Base-by-base conservation (phyloP, 2,113 vertebrate genomes). In the Proterorhinus semilunaris region DNA sequence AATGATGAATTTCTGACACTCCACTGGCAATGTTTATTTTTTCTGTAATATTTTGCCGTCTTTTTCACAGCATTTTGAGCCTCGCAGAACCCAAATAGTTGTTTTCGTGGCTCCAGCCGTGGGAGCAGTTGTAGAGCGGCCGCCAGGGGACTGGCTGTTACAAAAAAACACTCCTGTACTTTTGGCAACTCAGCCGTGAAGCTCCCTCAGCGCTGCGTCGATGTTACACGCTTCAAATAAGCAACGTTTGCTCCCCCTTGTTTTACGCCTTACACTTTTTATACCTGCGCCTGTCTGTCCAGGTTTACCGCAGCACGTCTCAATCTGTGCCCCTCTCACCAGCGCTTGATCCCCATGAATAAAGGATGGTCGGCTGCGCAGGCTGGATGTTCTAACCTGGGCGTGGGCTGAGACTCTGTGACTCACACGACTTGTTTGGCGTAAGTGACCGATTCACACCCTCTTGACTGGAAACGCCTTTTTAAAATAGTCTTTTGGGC, bases 361-460 rank as follows among this genome's bases (percentile, higher is more conserved):
- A 71, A 48, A 67, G 50, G 62, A 47, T 59, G 55, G 21, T 5
- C 36, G 64, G 64, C 55, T 6, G 69, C 4, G 44, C 55, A 63
- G 67, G 52, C 61, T 55, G 68, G 65, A 0, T 68, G 62, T 54
- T 65, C 42, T 62, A 50, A 71, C 61, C 42, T 16, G 47, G 53
- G 44, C 6, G 0, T 13, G 54, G 9, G 27, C 53, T 11, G 53
- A 42, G 69, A 53, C 72, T 72, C 13, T 1, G 49, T 90, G 83
- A 87, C 78, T 88, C 83, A 83, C 81, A 43, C 69, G 5, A 49
- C 75, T 42, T 69, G 71, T 71, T 78, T 69, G 43, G 69, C 42
- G 57, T 80, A 79, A 87, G 75, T 85, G 79, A 85, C 69, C 72
- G 10, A 47, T 70, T 71, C 70, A 69, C 78, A 81, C 70, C 79